A percentile compares a stretch with the other conserved stretches of the same genome.
phyloP scores from a whole-genome alignment of 53 echinoderm and acorn worm species.

The Patiria pectinifera region DNA sequence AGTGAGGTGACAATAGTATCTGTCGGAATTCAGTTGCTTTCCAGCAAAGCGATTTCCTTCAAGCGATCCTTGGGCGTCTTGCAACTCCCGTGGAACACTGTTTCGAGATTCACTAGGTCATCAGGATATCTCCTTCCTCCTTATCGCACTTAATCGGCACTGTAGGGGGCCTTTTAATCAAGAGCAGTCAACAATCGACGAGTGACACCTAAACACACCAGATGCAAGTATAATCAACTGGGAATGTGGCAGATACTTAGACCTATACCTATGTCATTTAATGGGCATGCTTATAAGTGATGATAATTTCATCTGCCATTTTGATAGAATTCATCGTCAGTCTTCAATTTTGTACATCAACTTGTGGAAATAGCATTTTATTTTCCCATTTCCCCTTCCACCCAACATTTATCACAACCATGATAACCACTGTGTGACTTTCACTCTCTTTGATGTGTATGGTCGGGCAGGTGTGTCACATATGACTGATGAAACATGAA shows the following conservation, averaged over 20 bases:
- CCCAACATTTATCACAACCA: conserved; percentile 41
- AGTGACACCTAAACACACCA: conserved; percentile 46
- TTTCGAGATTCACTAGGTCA: conserved; percentile 29
- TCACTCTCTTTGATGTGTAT: conserved; percentile 50
- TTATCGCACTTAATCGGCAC: conserved; percentile 13
- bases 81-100: conserved; percentile 51
- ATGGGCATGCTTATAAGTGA: conserved; percentile 39
- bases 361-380: conserved; percentile 46
- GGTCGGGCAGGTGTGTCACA: conserved; percentile 61
- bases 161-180: conserved; percentile 10
- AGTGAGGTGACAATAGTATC: conserved; percentile 72
- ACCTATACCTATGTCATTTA: conserved; percentile 8
- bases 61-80: conserved; percentile 58
- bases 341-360: conserved; percentile 34
- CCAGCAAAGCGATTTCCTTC: conserved; percentile 65
- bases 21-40: conserved; percentile 80
- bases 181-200: conserved; percentile 31
- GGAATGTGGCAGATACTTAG: conserved; percentile 45
- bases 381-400: conserved; percentile 45
- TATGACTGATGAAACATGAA: conserved; percentile 42
- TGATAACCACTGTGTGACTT: conserved; percentile 54
- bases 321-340: conserved; percentile 40
- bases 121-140: not conserved
- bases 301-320: conserved; percentile 36
- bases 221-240: conserved; percentile 56